These are phyloP conservation scores for Zoanthus sansibaricus DNA, from an alignment of 92 coral and sea anemone genomes.

Conservation along the genomic window DNA sequence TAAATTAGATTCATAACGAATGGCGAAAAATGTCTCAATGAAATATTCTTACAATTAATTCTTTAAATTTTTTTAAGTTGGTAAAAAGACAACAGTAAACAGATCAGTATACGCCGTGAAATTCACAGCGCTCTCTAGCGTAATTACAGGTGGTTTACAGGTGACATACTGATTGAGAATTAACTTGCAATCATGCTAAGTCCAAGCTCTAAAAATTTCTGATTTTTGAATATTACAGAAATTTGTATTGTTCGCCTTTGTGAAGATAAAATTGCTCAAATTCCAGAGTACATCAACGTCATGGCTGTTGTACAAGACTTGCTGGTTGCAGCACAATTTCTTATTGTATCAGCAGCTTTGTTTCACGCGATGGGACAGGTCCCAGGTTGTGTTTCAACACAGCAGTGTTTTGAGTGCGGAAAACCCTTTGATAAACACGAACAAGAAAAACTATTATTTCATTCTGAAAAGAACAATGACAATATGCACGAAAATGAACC, in stretches of 20 bases:
- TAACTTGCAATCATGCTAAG: no score
- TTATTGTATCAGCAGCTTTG: conserved; percentile 33
- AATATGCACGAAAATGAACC: not conserved
- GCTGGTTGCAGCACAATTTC: conserved; percentile 10
- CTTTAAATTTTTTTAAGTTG: no score
- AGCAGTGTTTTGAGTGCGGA: conserved; percentile 35
- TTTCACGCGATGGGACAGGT: conserved; percentile 18
- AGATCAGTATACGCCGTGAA: no score
- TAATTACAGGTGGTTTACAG: no score
- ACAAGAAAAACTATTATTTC: not conserved
- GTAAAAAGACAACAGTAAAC: no score
- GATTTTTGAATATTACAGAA: not conserved
- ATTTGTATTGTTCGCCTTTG: not conserved
- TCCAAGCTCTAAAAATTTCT: not conserved
- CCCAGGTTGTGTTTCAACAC: conserved; percentile 23
- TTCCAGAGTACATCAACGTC: not conserved
- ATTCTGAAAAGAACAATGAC: not conserved
- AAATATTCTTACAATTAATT: no score
- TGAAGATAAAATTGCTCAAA: not conserved
- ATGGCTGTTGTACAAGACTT: conserved; percentile 36
- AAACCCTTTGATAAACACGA: not conserved
- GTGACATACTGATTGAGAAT: no score
- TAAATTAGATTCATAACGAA: no score
- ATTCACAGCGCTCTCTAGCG: no score
- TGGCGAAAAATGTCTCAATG: no score